Base-by-base conservation (phyloP, 2,888 invertebrate genomes). In the Mellilla xanthometata region DNA sequence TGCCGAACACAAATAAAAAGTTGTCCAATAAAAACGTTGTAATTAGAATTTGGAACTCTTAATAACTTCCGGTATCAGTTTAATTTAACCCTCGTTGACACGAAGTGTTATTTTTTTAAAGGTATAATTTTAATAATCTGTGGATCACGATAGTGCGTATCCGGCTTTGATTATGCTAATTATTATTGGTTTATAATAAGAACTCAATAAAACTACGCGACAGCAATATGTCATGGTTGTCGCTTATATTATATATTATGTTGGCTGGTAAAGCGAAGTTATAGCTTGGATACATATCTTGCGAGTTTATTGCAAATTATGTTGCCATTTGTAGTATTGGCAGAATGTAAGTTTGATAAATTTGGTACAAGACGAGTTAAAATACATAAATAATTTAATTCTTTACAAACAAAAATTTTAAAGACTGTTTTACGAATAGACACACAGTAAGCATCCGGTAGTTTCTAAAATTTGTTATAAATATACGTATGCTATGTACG, bases 221-320 rank as follows among this genome's bases (percentile, higher is more conserved):
- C 73, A 70, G 63, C 64, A 69, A 76, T 80, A 74, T 82, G 80
- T 80, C 82, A 81, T 68, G 76, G 69, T 68, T 74, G 72, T 71
- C 68, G 71, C 59, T 63, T 65, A 60, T 50, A 66, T 64, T 49
- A 50, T 41, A 42, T 54, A 48, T 56, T 38, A 30, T 48, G 24
- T 23, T 49, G 51, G 26, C 24, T 49, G 51, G 78, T 81, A 79
- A 75, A 75, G 75, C 56, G 38, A 38, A 9, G 39, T 8, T 24
- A 10, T n/a, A n/a, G n/a, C n/a, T n/a, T n/a, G n/a, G 3, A 3
- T 32, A 32, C 15, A 5, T 11, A 28, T 10, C 9, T 8, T 12
- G 13, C 28, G 6, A 43, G 15, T n/a, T n/a, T n/a, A n/a, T n/a
- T n/a, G n/a, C n/a, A n/a, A n/a, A n/a, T n/a, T n/a, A n/a, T n/a